These are phyloP conservation scores for Cyanoramphus novaezelandiae DNA, from an alignment of 2,113 vertebrate species.

Conservation along the genomic window DNA sequence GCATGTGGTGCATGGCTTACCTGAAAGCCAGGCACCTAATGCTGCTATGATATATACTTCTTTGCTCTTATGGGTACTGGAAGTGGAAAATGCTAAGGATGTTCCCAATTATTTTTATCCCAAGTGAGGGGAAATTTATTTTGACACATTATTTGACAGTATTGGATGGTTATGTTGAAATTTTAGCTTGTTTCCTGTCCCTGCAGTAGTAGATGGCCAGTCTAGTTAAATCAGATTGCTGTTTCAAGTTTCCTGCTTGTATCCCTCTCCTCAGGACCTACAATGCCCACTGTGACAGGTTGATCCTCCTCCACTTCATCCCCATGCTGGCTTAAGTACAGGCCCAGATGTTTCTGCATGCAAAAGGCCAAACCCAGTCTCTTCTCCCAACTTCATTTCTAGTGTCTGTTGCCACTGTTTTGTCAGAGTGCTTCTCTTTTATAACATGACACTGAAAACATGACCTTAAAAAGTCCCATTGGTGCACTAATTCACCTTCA, in stretches of 20 bases:
- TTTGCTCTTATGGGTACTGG: not conserved
- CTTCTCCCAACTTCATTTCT: not conserved
- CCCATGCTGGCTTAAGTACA: not conserved
- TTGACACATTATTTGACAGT: not conserved
- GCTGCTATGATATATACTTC: not conserved
- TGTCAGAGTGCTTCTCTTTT: not conserved
- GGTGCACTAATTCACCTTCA: not conserved
- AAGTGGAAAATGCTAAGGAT: not conserved
- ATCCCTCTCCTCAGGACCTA: not conserved
- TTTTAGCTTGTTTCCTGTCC: not conserved
- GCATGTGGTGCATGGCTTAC: not conserved
- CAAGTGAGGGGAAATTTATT: not conserved
- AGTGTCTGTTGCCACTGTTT: not conserved
- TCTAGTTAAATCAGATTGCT: not conserved
- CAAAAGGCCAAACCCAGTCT: not conserved
- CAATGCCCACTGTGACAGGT: fast-evolving
- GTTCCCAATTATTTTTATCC: not conserved
- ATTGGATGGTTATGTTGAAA: not conserved
- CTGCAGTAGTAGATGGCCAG: not conserved
- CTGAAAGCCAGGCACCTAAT: not conserved
- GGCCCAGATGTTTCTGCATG: not conserved
- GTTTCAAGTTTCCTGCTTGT: not conserved
- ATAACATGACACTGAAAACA: not conserved
- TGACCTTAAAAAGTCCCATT: not conserved
- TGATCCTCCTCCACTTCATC: not conserved